Evolutionary conservation across 2,113 vertebrate genomes (phyloP).

Genomic region (Genyomyrus donnyi): DNA sequence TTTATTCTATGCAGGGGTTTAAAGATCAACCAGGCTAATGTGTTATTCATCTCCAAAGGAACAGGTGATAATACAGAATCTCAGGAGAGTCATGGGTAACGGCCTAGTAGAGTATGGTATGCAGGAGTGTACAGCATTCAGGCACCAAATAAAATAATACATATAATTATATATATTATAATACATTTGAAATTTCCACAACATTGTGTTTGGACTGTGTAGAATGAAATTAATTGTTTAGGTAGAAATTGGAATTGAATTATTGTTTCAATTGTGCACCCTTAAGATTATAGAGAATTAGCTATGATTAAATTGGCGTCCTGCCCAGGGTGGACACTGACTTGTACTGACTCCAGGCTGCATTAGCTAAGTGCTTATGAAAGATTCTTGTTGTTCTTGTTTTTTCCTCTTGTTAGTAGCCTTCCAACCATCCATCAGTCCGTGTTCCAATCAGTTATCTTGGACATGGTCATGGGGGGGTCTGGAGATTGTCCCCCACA

Average conservation of each 20-base stretch:
- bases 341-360: neutral
- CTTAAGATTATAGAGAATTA: neutral
- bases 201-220: neutral
- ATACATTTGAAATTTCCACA: neutral
- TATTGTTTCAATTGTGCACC: neutral
- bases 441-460: neutral
- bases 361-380: neutral
- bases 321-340: neutral
- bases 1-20: slow-evolving; percentile 8
- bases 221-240: neutral
- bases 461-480: neutral
- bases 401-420: neutral
- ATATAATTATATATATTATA: neutral
- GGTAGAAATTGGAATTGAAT: neutral
- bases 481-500: neutral
- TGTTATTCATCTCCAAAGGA: neutral
- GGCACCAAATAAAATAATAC: neutral
- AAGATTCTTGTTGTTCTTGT: neutral
- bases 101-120: neutral
- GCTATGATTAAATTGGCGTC: neutral
- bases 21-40: neutral
- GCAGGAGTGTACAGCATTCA: neutral
- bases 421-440: neutral
- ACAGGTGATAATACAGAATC: neutral
- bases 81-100: neutral